Conservation (phyloP, 2,888 invertebrate species). For the Villa cingulata region DNA sequence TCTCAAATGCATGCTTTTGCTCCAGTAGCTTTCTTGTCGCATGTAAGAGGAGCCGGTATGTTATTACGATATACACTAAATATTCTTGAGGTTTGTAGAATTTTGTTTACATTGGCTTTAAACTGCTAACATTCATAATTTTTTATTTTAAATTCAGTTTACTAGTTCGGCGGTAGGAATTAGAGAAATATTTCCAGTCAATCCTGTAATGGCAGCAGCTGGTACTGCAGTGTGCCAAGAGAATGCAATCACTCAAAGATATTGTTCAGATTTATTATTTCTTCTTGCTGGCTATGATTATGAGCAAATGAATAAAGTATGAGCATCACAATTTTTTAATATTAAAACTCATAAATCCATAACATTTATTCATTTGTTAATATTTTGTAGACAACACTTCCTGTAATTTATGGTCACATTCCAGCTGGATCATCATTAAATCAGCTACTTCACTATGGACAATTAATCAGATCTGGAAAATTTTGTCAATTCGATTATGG, state of each 20-base stretch:
- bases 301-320: conserved; percentile 25
- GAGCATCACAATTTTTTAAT: background rate
- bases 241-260: conserved; percentile 35
- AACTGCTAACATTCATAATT: too few relatives aligned
- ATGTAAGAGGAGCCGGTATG: conserved; percentile 29
- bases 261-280: conserved; percentile 47
- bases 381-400: conserved; percentile 33
- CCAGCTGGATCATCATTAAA: conserved; percentile 37
- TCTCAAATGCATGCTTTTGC: conserved; percentile 36
- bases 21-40: conserved; percentile 39
- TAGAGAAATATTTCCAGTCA: background rate
- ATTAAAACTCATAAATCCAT: background rate
- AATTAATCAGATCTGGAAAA: conserved; percentile 33
- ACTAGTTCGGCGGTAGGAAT: background rate
- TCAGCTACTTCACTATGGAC: conserved; percentile 36
- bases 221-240: conserved; percentile 39
- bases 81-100: background rate
- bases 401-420: conserved; percentile 35
- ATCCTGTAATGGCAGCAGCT: conserved; percentile 15
- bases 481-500: conserved; percentile 38
- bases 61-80: background rate
- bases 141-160: background rate
- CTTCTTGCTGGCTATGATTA: conserved; percentile 36
- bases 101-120: too few relatives aligned
- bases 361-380: background rate